These are phyloP conservation scores for Drosophila santomea DNA, from an alignment of 1,140 invertebrate species.

Conservation along the genomic window DNA sequence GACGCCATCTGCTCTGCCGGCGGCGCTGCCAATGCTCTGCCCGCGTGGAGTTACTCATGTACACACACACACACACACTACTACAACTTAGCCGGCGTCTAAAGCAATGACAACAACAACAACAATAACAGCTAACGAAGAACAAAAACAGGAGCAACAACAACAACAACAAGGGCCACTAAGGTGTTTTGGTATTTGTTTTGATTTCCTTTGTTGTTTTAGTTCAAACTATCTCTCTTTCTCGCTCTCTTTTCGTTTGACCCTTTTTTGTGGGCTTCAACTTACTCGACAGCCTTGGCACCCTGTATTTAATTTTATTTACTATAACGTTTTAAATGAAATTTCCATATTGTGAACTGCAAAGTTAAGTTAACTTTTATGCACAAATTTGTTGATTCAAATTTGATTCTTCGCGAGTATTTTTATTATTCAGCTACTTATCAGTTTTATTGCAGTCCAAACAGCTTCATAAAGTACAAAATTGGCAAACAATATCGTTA, in stretches of 20 bases:
- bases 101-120: neutral
- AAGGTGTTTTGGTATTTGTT: conserved; percentile 16
- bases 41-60: conserved; percentile 54
- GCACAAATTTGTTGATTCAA: no score
- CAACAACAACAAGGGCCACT: conserved; percentile 2
- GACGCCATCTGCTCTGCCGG: conserved; percentile 63
- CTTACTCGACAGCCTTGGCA: neutral
- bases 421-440: neutral
- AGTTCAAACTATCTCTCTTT: neutral
- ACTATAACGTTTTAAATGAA: no score
- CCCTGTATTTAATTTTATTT: neutral
- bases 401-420: no score
- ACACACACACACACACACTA: conserved; percentile 35
- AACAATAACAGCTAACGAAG: conserved; percentile 1
- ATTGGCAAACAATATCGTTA: neutral
- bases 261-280: neutral
- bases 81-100: conserved; percentile 17
- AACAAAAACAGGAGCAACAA: conserved; percentile 17
- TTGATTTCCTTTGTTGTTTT: neutral
- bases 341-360: no score
- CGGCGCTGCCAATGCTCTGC: conserved; percentile 28
- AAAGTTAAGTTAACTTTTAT: neutral
- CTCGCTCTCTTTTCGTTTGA: neutral
- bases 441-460: conserved; percentile 3
- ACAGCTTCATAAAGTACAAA: conserved; percentile 13